These are phyloP conservation scores for Lichenostomus cassidix DNA, from an alignment of 2,113 vertebrate species.

Conservation along the genomic window DNA sequence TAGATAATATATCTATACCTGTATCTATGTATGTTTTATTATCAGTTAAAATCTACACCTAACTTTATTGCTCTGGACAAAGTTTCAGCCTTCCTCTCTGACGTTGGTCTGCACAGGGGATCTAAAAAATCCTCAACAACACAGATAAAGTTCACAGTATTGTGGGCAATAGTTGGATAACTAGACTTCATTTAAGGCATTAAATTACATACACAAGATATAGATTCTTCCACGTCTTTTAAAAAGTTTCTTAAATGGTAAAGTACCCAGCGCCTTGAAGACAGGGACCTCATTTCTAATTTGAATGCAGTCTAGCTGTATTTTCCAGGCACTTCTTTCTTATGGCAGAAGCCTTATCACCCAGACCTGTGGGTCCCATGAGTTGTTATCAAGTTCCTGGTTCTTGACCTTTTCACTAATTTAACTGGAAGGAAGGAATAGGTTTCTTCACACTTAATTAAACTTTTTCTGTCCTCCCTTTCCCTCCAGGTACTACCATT, in stretches of 20 bases:
- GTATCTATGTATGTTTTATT: not conserved
- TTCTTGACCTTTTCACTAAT: not conserved
- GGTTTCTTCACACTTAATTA: not conserved
- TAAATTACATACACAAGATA: not conserved
- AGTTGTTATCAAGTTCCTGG: not conserved
- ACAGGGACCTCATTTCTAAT: not conserved
- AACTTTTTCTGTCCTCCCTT: not conserved
- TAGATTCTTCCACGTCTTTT: not conserved
- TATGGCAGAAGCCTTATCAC: not conserved
- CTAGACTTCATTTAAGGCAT: not conserved
- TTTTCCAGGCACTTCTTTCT: not conserved
- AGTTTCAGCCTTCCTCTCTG: not conserved
- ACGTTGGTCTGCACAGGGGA: too few relatives aligned
- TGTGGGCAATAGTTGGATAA: not conserved
- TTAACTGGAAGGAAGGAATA: not conserved
- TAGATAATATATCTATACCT: not conserved
- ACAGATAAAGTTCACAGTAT: not conserved
- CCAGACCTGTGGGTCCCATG: not conserved
- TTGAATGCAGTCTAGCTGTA: not conserved
- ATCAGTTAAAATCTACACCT: not conserved
- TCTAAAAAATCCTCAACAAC: not conserved
- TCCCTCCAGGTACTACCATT: not conserved
- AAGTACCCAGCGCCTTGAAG: not conserved
- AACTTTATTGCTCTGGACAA: not conserved
- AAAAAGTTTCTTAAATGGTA: not conserved